These are phyloP conservation scores for Phalacrocorax aristotelis DNA, from an alignment of 2,113 vertebrate species.

Conservation along the genomic window DNA sequence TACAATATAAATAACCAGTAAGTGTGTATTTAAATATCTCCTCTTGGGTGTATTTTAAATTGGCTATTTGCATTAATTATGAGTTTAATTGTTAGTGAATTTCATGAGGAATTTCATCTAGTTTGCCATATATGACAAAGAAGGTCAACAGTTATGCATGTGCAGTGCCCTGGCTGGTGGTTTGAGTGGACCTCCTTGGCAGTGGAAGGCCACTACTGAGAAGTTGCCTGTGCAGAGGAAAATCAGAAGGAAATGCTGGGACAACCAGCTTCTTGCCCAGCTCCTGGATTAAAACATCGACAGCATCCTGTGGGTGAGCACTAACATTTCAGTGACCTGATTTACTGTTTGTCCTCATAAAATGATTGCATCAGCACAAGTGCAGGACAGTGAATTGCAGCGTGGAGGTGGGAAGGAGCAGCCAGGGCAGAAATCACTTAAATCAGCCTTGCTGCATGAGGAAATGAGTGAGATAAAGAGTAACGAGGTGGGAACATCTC, in stretches of 20 bases:
- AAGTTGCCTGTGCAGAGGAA: neutral
- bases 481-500: neutral
- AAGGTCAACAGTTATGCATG: neutral
- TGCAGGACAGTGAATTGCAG: neutral
- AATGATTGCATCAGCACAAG: accelerated
- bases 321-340: neutral
- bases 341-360: neutral
- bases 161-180: neutral
- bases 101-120: conserved; percentile 2
- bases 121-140: neutral
- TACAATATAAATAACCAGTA: conserved; percentile 36
- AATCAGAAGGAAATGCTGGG: neutral
- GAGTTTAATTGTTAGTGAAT: conserved; percentile 6
- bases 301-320: neutral
- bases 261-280: neutral
- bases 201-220: neutral
- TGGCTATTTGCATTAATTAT: conserved; percentile 25
- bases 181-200: neutral
- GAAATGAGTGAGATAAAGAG: neutral
- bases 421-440: neutral
- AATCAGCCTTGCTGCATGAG: neutral
- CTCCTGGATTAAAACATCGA: neutral
- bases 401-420: neutral
- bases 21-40: conserved; percentile 21
- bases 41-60: conserved; percentile 35